Evolutionary conservation across 23 tunicate genomes (phyloP).

Genomic region (Corella eumyota): DNA sequence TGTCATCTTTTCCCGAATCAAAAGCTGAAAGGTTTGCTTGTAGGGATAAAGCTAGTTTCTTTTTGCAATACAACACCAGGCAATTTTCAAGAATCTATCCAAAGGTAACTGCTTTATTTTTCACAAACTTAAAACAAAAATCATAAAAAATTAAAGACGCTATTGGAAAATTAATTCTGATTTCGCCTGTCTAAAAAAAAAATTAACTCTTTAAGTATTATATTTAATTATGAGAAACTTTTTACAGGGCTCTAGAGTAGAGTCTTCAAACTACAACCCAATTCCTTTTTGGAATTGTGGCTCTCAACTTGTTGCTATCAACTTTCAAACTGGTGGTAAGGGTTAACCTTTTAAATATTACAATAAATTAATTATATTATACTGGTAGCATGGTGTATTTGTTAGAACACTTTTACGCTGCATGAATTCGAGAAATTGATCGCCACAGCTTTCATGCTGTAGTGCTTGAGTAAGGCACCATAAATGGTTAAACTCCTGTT

Average conservation of each 20-base stretch:
- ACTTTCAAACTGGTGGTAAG: slow-evolving; percentile 79
- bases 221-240: no score
- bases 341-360: neutral
- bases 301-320: slow-evolving; percentile 58
- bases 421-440: no score
- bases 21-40: slow-evolving; percentile 45
- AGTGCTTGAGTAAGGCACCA: no score
- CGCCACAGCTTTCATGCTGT: no score
- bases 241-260: slow-evolving; percentile 70
- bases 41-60: slow-evolving; percentile 34
- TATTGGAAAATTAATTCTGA: no score
- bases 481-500: no score
- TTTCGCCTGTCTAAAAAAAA: no score
- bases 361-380: neutral
- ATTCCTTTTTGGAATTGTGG: slow-evolving; percentile 87
- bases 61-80: slow-evolving; percentile 40
- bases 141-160: no score
- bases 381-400: no score
- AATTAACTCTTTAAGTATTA: no score
- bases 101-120: slow-evolving; percentile 16
- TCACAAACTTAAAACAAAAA: no score
- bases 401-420: no score
- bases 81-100: slow-evolving; percentile 87
- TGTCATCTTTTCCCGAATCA: slow-evolving; percentile 82
- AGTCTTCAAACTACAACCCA: slow-evolving; percentile 81